These are phyloP conservation scores for Epinephelus malabaricus DNA, from an alignment of 2,797 vertebrate species.

Conservation along the genomic window DNA sequence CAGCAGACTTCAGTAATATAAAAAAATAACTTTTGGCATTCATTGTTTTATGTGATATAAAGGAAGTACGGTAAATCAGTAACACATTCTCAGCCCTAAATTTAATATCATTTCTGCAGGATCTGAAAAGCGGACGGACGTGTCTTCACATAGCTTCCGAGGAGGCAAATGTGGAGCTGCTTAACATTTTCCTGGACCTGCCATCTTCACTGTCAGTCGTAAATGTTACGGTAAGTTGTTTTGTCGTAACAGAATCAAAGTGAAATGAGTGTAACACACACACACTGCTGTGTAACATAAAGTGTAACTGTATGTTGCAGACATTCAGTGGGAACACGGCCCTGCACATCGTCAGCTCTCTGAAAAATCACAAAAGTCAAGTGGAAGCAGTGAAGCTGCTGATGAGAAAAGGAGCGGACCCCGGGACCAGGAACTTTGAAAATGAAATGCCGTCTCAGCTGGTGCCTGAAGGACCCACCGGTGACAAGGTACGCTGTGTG, in stretches of 20 bases:
- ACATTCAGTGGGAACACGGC: conserved; percentile 95
- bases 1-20: too few relatives aligned
- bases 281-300: neutral
- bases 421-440: conserved; percentile 91
- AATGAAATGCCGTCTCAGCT: conserved; percentile 94
- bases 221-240: conserved; percentile 87
- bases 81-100: too few relatives aligned
- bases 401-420: conserved; percentile 93
- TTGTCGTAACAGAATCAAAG: neutral
- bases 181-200: conserved; percentile 90
- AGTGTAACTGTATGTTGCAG: conserved; percentile 72
- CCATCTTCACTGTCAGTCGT: conserved; percentile 85
- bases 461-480: conserved; percentile 88
- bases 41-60: too few relatives aligned
- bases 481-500: conserved; percentile 87
- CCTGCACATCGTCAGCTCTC: conserved; percentile 90
- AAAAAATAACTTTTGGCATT: too few relatives aligned
- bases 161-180: conserved; percentile 93
- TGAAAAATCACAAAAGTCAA: conserved; percentile 86
- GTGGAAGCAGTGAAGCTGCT: conserved; percentile 89
- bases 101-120: conserved; percentile 77
- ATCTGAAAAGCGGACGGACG: conserved; percentile 93
- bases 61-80: too few relatives aligned
- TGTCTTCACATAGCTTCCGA: conserved; percentile 93
- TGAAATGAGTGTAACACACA: too few relatives aligned